These are phyloP conservation scores for Neoscelio sp. DNA, from an alignment of 2,888 invertebrate species.

Conservation along the genomic window DNA sequence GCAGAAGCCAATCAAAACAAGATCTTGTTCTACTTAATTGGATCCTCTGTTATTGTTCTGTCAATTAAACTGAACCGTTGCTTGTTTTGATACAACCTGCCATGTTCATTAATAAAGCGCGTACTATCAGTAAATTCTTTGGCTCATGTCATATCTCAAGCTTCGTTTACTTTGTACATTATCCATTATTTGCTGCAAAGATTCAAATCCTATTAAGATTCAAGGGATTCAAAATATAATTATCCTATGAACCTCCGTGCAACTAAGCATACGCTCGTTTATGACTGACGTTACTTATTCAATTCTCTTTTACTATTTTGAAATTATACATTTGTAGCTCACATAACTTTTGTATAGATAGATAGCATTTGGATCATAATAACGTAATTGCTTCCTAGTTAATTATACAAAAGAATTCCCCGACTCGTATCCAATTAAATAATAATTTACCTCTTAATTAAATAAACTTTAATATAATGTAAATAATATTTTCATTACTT, in stretches of 20 bases:
- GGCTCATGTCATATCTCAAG: slow-evolving; percentile 34
- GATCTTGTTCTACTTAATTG: slow-evolving; percentile 18
- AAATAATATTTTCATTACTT: too few relatives aligned
- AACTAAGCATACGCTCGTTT: slow-evolving; percentile 40
- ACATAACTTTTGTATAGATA: not conserved
- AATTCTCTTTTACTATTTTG: slow-evolving; percentile 19
- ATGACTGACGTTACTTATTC: slow-evolving; percentile 36
- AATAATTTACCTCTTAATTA: too few relatives aligned
- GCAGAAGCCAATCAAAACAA: slow-evolving; percentile 13
- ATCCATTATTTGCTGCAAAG: slow-evolving; percentile 42
- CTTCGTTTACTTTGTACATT: slow-evolving; percentile 33
- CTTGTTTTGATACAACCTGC: slow-evolving; percentile 22
- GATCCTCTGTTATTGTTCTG: slow-evolving; percentile 38
- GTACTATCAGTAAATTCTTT: slow-evolving; percentile 53
- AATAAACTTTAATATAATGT: too few relatives aligned
- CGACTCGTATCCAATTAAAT: not conserved
- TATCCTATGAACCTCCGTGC: slow-evolving; percentile 35
- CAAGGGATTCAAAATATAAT: slow-evolving; percentile 51
- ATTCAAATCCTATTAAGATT: slow-evolving; percentile 52
- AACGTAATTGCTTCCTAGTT: not conserved
- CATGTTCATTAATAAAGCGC: slow-evolving; percentile 38
- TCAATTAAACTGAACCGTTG: slow-evolving; percentile 39
- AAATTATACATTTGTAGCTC: too few relatives aligned
- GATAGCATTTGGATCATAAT: not conserved
- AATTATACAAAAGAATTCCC: too few relatives aligned